phyloP scores from a whole-genome alignment of 2,797 vertebrate species.

The Lates japonicus region DNA sequence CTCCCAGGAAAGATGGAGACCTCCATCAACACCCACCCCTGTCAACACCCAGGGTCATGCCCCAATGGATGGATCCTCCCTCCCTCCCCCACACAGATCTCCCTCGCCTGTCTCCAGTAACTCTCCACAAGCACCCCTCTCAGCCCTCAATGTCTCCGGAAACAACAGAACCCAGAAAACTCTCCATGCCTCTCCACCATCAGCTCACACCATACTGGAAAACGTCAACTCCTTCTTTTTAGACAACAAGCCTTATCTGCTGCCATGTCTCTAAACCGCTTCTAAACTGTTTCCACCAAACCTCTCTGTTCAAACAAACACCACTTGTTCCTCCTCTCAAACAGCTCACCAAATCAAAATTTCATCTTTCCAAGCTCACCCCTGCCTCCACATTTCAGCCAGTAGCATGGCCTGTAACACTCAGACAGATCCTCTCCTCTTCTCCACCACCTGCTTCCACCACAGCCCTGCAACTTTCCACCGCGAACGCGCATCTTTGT shows the following conservation, averaged over 20 bases:
- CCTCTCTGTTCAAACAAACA: background rate
- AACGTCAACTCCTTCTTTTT: too few relatives aligned
- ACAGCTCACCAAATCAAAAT: background rate
- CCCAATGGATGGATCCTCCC: constrained; percentile 27
- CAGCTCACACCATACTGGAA: too few relatives aligned
- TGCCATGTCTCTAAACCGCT: constrained; percentile 2
- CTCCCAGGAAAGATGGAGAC: constrained; percentile 67
- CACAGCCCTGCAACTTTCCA: background rate
- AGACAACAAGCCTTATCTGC: constrained; percentile 24
- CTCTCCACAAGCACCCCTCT: constrained; percentile 10
- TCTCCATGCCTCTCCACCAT: constrained; percentile 13
- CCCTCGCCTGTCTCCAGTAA: constrained; percentile 29
- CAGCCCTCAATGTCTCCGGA: constrained; percentile 11
- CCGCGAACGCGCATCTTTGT: constrained; percentile 71
- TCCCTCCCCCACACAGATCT: constrained; percentile 37
- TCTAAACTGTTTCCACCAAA: constrained; percentile 16
- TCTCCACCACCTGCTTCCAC: constrained; percentile 2
- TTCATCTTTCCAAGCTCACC: constrained; percentile 21
- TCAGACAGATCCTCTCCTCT: constrained; percentile 6
- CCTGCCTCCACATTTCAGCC: constrained; percentile 6
- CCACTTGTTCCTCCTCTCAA: background rate
- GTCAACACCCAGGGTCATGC: constrained; percentile 45
- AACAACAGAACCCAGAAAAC: constrained; percentile 11
- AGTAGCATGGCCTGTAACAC: background rate
- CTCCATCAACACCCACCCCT: constrained; percentile 46